These are phyloP conservation scores for Bursaphelenchus mucronatus DNA, from an alignment of 1,140 invertebrate genomes.

Conservation along the genomic window DNA sequence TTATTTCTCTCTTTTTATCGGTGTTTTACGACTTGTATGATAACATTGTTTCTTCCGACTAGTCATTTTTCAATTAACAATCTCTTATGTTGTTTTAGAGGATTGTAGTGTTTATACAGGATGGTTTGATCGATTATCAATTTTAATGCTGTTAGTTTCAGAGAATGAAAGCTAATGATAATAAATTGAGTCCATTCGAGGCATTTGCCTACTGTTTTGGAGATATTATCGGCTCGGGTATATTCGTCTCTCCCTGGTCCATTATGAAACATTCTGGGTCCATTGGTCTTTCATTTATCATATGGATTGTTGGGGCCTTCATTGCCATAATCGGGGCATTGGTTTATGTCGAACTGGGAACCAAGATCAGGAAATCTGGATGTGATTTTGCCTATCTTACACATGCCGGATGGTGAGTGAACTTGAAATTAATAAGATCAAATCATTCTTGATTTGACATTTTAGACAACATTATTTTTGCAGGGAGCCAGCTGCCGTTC, in stretches of 20 bases:
- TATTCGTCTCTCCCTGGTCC: slow-evolving; percentile 53
- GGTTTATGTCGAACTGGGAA: slow-evolving; percentile 53
- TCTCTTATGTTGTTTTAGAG: too few species aligned
- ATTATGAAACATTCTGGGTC: slow-evolving; percentile 50
- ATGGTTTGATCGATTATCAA: too few species aligned
- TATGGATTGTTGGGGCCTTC: slow-evolving; percentile 47
- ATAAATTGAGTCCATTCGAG: slow-evolving; percentile 42
- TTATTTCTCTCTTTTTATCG: too few species aligned
- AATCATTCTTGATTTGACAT: too few species aligned
- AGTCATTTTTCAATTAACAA: too few species aligned
- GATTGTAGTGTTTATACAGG: too few species aligned
- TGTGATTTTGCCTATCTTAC: slow-evolving; percentile 56
- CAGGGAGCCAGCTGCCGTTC: slow-evolving; percentile 53
- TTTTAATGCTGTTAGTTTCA: too few species aligned
- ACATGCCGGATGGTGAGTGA: slow-evolving; percentile 44
- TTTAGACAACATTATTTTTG: background rate
- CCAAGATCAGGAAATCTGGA: slow-evolving; percentile 51
- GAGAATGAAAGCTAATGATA: slow-evolving; percentile 5
- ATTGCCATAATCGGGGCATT: slow-evolving; percentile 57
- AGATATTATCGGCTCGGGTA: slow-evolving; percentile 56
- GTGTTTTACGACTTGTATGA: too few species aligned
- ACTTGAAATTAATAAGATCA: too few species aligned
- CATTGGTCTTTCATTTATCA: slow-evolving; percentile 49
- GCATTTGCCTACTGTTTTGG: slow-evolving; percentile 52
- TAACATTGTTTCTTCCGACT: too few species aligned